These are phyloP conservation scores for Parthenolecanium corni DNA, from an alignment of 2,888 invertebrate species.

Conservation along the genomic window DNA sequence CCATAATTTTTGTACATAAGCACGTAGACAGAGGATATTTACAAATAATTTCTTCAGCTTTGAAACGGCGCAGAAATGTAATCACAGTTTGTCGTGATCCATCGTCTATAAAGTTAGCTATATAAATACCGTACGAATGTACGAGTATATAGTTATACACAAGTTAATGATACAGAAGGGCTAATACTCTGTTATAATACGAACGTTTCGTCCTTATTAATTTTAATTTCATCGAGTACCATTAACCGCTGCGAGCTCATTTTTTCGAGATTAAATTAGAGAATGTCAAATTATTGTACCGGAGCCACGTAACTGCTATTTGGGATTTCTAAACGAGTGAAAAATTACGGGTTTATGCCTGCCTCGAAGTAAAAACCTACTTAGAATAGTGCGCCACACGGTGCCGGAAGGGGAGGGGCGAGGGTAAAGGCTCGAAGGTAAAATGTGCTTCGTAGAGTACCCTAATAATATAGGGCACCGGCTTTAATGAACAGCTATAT, in stretches of 20 bases:
- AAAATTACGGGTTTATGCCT: constrained; percentile 11
- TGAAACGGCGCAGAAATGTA: not conserved
- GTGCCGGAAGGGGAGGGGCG: not conserved
- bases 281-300: constrained; percentile 9
- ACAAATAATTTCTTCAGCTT: constrained; percentile 8
- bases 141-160: not conserved
- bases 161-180: constrained; percentile 5
- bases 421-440: not conserved
- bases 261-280: constrained; percentile 10
- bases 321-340: constrained; percentile 19
- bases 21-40: too few relatives aligned
- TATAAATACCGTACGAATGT: too few relatives aligned
- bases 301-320: constrained; percentile 17
- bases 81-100: constrained; percentile 19
- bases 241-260: constrained; percentile 4
- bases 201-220: constrained; percentile 18
- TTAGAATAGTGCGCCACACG: not conserved
- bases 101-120: too few relatives aligned
- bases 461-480: constrained; percentile 2
- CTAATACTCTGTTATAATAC: constrained; percentile 6
- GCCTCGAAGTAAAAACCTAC: too few relatives aligned
- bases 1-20: constrained; percentile 5
- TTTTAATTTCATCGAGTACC: constrained; percentile 15
- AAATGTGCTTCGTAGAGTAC: not conserved
- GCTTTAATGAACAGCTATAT: too few relatives aligned